A percentile compares a stretch with the other conserved stretches of the same genome.
phyloP scores from a whole-genome alignment of 2,888 invertebrate genomes.

The Bembecia ichneumoniformis region DNA sequence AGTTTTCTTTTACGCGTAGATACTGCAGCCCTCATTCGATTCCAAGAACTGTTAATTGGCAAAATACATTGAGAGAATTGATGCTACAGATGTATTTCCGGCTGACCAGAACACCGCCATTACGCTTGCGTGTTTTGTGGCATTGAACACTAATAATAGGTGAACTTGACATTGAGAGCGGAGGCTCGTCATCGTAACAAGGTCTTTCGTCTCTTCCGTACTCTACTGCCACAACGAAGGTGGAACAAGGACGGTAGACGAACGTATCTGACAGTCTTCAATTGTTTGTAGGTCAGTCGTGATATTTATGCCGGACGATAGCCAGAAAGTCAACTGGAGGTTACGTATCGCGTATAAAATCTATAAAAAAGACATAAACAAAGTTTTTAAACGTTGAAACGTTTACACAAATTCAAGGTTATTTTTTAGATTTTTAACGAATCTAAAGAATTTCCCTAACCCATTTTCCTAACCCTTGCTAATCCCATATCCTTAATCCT shows the following conservation, averaged over 20 bases:
- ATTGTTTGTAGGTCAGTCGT: slow-evolving; percentile 70
- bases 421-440: no score
- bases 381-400: no score
- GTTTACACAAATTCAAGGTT: no score
- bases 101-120: slow-evolving; percentile 38
- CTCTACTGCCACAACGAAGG: slow-evolving; percentile 24
- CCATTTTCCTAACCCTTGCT: no score
- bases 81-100: slow-evolving; percentile 22
- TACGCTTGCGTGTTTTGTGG: slow-evolving; percentile 62
- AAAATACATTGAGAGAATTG: slow-evolving; percentile 6
- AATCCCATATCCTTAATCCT: no score
- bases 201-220: slow-evolving; percentile 50
- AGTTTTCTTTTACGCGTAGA: neutral
- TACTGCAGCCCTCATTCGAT: neutral
- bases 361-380: no score
- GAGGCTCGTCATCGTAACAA: slow-evolving; percentile 68
- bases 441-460: no score
- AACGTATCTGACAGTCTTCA: slow-evolving; percentile 53
- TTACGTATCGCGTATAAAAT: slow-evolving; percentile 34
- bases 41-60: neutral
- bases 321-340: slow-evolving; percentile 71
- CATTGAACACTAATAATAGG: slow-evolving; percentile 71
- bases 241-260: slow-evolving; percentile 41
- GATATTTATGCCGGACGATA: slow-evolving; percentile 67
- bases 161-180: slow-evolving; percentile 72